Conservation (phyloP, 2,888 invertebrate genomes). For the Tetrapedia diversipes region DNA sequence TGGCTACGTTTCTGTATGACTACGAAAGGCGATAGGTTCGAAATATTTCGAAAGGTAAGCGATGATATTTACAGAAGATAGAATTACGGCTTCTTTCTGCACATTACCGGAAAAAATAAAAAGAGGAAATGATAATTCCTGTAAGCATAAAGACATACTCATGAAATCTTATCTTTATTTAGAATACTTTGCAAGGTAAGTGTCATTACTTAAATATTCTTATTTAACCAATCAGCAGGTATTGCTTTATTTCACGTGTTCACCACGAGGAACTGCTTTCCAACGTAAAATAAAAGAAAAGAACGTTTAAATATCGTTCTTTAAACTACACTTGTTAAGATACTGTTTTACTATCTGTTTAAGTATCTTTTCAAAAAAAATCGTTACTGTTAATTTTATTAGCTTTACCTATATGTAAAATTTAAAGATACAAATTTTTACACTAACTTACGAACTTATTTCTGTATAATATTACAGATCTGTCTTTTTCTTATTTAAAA, state of each 20-base stretch:
- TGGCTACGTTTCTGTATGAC: not conserved
- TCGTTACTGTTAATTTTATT: too few relatives aligned
- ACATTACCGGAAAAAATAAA: conserved; percentile 5
- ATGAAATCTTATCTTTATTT: conserved; percentile 41
- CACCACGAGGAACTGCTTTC: not conserved
- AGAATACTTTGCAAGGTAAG: conserved; percentile 7
- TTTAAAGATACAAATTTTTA: too few relatives aligned
- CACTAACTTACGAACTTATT: too few relatives aligned
- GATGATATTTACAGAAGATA: conserved; percentile 12
- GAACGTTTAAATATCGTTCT: too few relatives aligned
- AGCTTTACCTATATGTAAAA: too few relatives aligned
- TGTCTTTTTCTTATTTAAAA: too few relatives aligned
- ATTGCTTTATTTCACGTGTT: not conserved
- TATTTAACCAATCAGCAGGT: not conserved
- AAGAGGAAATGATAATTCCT: conserved; percentile 10
- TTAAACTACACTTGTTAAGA: too few relatives aligned
- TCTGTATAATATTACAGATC: too few relatives aligned
- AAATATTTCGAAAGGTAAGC: conserved; percentile 19
- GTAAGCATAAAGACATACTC: conserved; percentile 9
- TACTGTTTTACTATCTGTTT: too few relatives aligned
- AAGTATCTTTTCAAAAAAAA: too few relatives aligned
- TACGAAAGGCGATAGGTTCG: not conserved
- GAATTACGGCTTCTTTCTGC: conserved; percentile 11
- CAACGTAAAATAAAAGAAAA: not conserved
- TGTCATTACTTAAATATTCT: conserved; percentile 54